Base-by-base conservation (phyloP, 92 coral and sea anemone species). In the Isaurus tuberculatus region DNA sequence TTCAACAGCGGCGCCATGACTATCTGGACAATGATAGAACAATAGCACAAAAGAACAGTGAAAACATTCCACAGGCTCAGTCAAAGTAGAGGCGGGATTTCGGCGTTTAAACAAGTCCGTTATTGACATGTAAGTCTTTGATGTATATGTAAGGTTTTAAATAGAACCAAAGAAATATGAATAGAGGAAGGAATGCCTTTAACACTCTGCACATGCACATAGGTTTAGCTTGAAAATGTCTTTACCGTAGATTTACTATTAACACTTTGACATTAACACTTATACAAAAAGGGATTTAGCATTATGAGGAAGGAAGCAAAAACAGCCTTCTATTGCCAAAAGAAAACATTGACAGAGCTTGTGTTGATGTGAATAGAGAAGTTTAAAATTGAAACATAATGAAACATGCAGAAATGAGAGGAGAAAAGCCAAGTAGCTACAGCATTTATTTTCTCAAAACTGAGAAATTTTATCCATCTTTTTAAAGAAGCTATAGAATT, bases 21-120 rank as follows among this genome's bases (percentile, higher is more conserved):
- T 86, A 30, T 90, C 97, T 93, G 27, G 82, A 77, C 51, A 57
- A 20, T 77, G 70, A 77, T 58, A 77, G 82, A 77, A 77, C 33
- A 77, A 36, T 40, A 60, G 82, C 67, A 77, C 70, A 61, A 40
- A 7, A 58, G 82, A 34, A 34, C 51, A 58, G 19, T 37, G 60
- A 55, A 72, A 16, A 57, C 48, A 57, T 67, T 20, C 69, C 49
- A 60, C 68, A 0, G 49, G 14, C 66, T 51, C 65, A 51, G 43
- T 74, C 17, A 32, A n/a, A 43, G 51, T 15, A 29, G 44, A n/a
- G 5, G 26, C 28, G 33, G 31, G 28, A 55, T 34, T 13, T 19
- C 61, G n/a, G 68, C 40, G 19, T 58, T 7, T 72, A 19, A 43
- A 16, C n/a, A 31, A 6, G 30, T 43, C 58, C n/a, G 5, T 44